These are phyloP conservation scores for Bugulina stolonifera DNA, from an alignment of 2,888 invertebrate genomes.

Conservation along the genomic window DNA sequence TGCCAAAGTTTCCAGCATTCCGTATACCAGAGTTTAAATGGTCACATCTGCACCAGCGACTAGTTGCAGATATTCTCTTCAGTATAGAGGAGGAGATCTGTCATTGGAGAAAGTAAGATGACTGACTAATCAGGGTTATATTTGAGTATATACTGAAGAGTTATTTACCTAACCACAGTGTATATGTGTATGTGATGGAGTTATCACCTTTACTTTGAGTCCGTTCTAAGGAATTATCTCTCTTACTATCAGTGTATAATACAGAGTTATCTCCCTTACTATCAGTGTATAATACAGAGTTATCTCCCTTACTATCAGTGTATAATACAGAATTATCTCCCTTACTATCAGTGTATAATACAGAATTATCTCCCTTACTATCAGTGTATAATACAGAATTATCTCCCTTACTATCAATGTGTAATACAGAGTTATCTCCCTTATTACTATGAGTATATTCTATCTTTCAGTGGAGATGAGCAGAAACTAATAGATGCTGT, in stretches of 20 bases:
- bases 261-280: no score
- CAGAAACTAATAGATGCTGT: constrained; percentile 89
- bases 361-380: no score
- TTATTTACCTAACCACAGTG: not conserved
- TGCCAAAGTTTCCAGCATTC: constrained; percentile 62
- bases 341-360: no score
- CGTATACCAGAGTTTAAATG: constrained; percentile 99
- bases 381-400: no score
- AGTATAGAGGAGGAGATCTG: constrained; percentile 96
- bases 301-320: no score
- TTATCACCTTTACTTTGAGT: no score
- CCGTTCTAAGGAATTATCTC: no score
- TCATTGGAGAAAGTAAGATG: constrained; percentile 66
- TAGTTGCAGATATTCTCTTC: constrained; percentile 90
- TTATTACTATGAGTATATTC: not conserved
- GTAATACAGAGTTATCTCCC: no score
- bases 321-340: no score
- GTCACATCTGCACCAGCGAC: constrained; percentile 95
- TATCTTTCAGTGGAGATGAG: constrained; percentile 80
- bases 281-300: no score
- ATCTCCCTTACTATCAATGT: no score
- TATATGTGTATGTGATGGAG: not conserved
- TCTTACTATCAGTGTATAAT: no score
- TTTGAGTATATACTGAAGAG: not conserved
- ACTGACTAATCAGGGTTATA: not conserved